Conservation (phyloP, 2,888 invertebrate species). For the Melieria picta region DNA sequence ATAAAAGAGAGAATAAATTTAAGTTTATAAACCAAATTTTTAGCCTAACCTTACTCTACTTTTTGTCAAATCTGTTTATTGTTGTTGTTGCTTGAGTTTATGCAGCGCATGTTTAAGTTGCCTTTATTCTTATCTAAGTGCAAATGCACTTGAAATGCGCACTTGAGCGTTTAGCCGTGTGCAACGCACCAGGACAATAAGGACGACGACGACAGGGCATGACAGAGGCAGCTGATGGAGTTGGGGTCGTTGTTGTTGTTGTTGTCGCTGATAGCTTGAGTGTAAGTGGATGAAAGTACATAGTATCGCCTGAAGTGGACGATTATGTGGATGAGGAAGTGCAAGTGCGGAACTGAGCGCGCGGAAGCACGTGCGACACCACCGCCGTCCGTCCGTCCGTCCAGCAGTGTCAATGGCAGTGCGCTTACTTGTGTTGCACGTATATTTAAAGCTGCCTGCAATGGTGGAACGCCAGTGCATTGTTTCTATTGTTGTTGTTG, state of each 20-base stretch:
- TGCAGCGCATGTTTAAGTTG: slow-evolving; percentile 23
- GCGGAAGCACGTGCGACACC: slow-evolving; percentile 22
- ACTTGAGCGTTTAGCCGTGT: slow-evolving; percentile 3
- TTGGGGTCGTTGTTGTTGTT: not conserved
- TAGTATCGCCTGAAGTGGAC: slow-evolving; percentile 12
- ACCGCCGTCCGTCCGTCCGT: slow-evolving; percentile 9
- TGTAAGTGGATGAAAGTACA: slow-evolving; percentile 17
- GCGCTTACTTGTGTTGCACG: too few species aligned
- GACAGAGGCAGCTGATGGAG: not conserved
- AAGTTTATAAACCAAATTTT: not conserved
- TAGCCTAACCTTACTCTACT: not conserved
- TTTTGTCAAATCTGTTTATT: not conserved
- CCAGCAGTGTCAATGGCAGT: not conserved
- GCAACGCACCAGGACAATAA: too few species aligned
- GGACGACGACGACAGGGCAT: too few species aligned
- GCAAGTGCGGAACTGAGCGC: slow-evolving; percentile 26
- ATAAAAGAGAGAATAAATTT: not conserved
- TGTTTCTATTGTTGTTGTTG: not conserved
- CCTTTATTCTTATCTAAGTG: slow-evolving; percentile 24
- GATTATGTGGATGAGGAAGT: slow-evolving; percentile 29
- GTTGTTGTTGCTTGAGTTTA: slow-evolving; percentile 6
- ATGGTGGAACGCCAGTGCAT: not conserved
- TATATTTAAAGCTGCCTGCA: not conserved
- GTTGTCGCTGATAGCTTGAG: not conserved
- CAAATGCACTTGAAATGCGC: slow-evolving; percentile 17